These are phyloP conservation scores for Thunnus albacares DNA, from an alignment of 2,797 vertebrate genomes.

Conservation along the genomic window DNA sequence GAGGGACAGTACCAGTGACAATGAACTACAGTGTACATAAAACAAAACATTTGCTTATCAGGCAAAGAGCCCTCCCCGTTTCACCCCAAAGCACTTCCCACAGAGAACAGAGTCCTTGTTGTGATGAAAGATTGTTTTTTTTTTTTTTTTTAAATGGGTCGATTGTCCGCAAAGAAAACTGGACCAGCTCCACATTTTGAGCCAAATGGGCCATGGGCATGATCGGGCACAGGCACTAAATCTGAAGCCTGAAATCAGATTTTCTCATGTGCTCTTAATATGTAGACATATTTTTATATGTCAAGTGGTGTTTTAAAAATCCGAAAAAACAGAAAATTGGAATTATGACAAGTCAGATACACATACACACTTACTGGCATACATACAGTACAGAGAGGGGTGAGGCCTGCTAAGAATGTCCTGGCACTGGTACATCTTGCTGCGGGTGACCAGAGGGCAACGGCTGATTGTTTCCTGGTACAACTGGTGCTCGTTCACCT, in stretches of 20 bases:
- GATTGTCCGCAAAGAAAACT: conserved; percentile 42
- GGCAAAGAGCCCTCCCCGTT: background rate
- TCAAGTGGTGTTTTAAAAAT: conserved; percentile 2
- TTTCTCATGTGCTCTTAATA: conserved; percentile 16
- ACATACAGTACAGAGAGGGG: conserved; percentile 22
- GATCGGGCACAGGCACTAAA: conserved; percentile 29
- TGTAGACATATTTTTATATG: background rate
- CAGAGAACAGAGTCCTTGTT: conserved; percentile 49
- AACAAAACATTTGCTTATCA: conserved; percentile 47
- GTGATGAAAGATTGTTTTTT: conserved; percentile 19
- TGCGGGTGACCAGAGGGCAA: conserved; percentile 64
- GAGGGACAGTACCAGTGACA: conserved; percentile 8
- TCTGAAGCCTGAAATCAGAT: conserved; percentile 35
- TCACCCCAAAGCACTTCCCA: conserved; percentile 28
- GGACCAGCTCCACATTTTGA: conserved; percentile 37
- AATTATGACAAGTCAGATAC: conserved; percentile 25
- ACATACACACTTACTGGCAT: conserved; percentile 9
- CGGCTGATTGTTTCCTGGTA: conserved; percentile 67
- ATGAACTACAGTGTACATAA: conserved; percentile 43
- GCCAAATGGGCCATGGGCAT: conserved; percentile 15
- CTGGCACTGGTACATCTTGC: conserved; percentile 62
- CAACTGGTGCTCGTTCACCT: conserved; percentile 25
- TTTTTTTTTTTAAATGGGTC: conserved; percentile 15
- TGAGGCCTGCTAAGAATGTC: conserved; percentile 71
- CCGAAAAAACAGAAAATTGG: background rate